Conservation (phyloP, 1,140 invertebrate genomes). For the Drosophila obscura region DNA sequence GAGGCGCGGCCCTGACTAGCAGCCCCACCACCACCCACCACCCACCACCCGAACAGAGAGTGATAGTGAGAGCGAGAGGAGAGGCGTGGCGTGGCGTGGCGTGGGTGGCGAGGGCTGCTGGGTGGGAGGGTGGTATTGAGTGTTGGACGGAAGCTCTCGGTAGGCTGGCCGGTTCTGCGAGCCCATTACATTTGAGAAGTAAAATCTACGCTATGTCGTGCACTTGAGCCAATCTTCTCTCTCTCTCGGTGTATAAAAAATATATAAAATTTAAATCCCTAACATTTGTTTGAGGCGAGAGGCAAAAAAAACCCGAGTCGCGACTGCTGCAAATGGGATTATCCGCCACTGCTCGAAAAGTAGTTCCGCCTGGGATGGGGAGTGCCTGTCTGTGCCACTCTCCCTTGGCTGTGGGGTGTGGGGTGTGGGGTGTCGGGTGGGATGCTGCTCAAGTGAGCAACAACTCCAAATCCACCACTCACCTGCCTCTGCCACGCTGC, state of each 20-base stretch:
- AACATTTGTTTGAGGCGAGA: slow-evolving; percentile 44
- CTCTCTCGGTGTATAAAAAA: slow-evolving; percentile 40
- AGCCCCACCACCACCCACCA: slow-evolving; percentile 20
- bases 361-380: slow-evolving; percentile 24
- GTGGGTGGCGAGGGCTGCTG: background rate
- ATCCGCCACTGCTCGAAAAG: slow-evolving; percentile 44
- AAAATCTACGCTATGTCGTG: slow-evolving; percentile 78
- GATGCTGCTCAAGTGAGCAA: slow-evolving; percentile 50
- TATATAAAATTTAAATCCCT: slow-evolving; percentile 63
- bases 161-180: slow-evolving; percentile 35
- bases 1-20: slow-evolving; percentile 21
- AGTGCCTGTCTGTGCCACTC: background rate
- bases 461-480: slow-evolving; percentile 65
- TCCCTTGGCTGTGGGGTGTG: background rate
- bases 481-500: slow-evolving; percentile 5
- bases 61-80: too few species aligned
- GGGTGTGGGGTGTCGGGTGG: background rate
- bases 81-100: too few species aligned
- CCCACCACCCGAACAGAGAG: too few species aligned
- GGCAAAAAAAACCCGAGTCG: slow-evolving; percentile 5
- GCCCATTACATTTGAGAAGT: slow-evolving; percentile 82
- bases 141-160: background rate
- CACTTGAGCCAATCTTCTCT: slow-evolving; percentile 78
- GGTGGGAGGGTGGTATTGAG: background rate
- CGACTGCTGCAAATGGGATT: slow-evolving; percentile 59